A percentile compares a stretch with the other conserved stretches of the same genome.
phyloP scores from a whole-genome alignment of 2,797 vertebrate species.

The Champsocephalus gunnari region DNA sequence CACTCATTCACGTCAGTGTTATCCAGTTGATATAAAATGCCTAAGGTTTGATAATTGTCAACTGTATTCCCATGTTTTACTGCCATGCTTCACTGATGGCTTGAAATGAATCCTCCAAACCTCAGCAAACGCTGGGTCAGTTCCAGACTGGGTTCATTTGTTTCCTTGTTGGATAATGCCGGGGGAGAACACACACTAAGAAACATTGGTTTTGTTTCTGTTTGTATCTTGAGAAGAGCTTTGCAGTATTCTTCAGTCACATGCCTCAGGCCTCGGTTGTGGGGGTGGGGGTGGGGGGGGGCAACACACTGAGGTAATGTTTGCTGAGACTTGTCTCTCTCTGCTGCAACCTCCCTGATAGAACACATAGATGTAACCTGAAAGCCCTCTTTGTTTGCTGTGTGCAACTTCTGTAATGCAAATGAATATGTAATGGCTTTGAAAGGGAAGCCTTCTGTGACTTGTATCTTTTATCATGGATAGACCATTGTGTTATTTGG shows the following conservation, averaged over 20 bases:
- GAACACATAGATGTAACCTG: background rate
- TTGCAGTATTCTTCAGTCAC: conserved; percentile 15
- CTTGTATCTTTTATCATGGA: no score
- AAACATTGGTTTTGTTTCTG: background rate
- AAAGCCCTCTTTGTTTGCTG: background rate
- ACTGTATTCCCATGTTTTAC: no score
- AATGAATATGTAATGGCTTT: background rate
- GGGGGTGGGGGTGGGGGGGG: background rate
- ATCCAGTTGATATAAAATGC: no score
- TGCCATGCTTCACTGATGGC: background rate
- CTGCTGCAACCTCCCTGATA: background rate
- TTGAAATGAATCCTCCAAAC: background rate
- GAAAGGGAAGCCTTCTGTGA: background rate
- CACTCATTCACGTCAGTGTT: no score
- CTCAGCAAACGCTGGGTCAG: background rate
- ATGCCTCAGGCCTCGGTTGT: conserved; percentile 27
- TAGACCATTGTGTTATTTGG: no score
- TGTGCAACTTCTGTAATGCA: background rate
- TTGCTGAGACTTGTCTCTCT: conserved; percentile 34
- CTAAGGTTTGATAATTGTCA: no score
- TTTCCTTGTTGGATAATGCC: background rate
- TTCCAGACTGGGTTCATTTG: background rate
- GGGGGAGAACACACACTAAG: background rate
- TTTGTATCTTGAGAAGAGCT: conserved; percentile 1
- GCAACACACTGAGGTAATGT: background rate